Conservation (phyloP, 2,888 invertebrate genomes). For the Ferrisia virgata region DNA sequence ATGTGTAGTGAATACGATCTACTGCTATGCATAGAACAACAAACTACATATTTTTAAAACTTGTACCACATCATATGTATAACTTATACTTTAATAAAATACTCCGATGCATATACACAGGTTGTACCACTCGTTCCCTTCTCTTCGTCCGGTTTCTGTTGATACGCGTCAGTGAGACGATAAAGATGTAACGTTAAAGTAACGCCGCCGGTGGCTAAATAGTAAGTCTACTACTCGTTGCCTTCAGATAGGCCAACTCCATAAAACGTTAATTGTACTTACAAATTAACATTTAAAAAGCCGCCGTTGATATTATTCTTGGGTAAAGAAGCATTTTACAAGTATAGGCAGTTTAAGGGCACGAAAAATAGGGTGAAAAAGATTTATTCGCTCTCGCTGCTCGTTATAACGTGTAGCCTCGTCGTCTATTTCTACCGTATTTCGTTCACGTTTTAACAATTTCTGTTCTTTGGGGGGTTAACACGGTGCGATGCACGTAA, state of each 20-base stretch:
- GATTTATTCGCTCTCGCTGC: constrained; percentile 10
- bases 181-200: constrained; percentile 30
- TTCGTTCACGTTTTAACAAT: constrained; percentile 17
- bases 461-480: neutral
- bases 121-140: neutral
- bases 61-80: neutral
- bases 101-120: no score
- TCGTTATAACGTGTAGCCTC: neutral
- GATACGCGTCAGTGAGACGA: neutral
- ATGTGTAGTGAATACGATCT: neutral
- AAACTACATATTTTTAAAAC: neutral
- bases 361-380: constrained; percentile 11
- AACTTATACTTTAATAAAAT: no score
- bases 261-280: constrained; percentile 26
- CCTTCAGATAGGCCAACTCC: neutral
- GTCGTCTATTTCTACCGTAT: neutral
- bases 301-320: constrained; percentile 1
- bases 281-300: constrained; percentile 30
- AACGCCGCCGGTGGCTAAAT: constrained; percentile 3
- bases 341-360: neutral
- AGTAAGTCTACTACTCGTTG: neutral
- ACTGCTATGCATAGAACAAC: neutral
- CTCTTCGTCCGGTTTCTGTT: neutral
- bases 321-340: neutral
- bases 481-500: no score